Base-by-base conservation (phyloP, 2,888 invertebrate species). In the Thereva nobilitata region DNA sequence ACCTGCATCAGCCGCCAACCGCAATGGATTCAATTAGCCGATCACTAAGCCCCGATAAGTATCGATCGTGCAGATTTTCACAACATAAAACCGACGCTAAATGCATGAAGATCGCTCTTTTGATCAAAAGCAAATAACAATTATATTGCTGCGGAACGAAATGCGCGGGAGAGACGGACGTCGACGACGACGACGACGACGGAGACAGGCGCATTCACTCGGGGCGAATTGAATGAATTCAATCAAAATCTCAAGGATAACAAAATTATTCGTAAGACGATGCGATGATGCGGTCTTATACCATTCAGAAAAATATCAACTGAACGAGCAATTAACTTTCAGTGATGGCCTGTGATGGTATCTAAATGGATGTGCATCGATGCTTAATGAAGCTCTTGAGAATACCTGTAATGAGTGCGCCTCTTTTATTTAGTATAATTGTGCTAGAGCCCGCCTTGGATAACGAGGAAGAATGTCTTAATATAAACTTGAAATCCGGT, bases 31-130 rank as follows among this genome's bases (percentile, higher is more conserved):
- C 47, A 59, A 59, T 37, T 59, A 42, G 12, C 35, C 38, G 49
- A 59, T 59, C 49, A 59, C 47, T 38, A 47, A 40, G 38, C 34
- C 0, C 9, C 10, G 59, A 59, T 47, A 59, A 49, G 59, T 47
- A 9, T 8, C n/a, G 37, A 59, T 59, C 47, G 38, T 8, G 35
- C 7, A 23, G 8, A 23, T 59, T 59, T 59, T 47, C 59, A 47
- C 59, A 40, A 34, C 47, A 47, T 59, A 38, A 59, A 7, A 47
- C 52, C 52, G 49, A 35, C 56, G 44, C 44, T 56, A 23, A 41
- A 56, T 9, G 8, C 23, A 56, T 56, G 35, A 44, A 44, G 42
- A 56, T 42, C 10, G 35, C 4, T 35, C 34, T n/a, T 52, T 52
- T 2, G n/a, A 23, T 12, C 23, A 23, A 35, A 9, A 34, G n/a